A percentile compares a stretch with the other conserved stretches of the same genome.
phyloP scores from a whole-genome alignment of 2,113 vertebrate species.

The Beaufortia kweichowensis region DNA sequence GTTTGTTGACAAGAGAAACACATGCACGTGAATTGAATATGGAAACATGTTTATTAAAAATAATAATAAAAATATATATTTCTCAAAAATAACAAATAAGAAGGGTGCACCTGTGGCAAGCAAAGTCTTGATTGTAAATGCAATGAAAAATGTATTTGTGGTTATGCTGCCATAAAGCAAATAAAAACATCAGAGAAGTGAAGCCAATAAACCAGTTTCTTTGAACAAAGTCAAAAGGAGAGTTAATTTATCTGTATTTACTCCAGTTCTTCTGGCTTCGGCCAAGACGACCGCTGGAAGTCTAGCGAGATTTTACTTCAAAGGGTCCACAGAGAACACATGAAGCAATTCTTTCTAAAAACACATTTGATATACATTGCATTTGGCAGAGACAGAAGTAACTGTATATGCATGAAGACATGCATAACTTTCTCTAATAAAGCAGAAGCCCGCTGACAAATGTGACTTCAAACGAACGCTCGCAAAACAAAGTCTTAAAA shows the following conservation, averaged over 20 bases:
- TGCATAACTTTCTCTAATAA: background rate
- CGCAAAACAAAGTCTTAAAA: background rate
- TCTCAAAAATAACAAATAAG: background rate
- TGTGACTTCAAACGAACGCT: conserved; percentile 20
- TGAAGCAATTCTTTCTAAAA: conserved; percentile 8
- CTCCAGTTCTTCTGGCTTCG: background rate
- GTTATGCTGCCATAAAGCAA: background rate
- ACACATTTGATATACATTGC: conserved; percentile 19
- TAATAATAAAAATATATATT: background rate
- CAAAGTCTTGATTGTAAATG: conserved; percentile 8
- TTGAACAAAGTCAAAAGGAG: background rate
- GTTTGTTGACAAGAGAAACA: conserved; percentile 4
- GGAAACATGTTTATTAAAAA: conserved; percentile 26
- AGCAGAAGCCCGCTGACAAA: conserved; percentile 2
- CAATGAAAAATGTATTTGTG: background rate
- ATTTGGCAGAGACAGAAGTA: conserved; percentile 3
- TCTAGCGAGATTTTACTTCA: conserved; percentile 35
- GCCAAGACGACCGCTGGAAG: conserved; percentile 16
- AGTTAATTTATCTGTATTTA: conserved; percentile 14
- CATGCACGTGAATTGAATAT: background rate
- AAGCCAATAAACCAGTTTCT: conserved; percentile 7
- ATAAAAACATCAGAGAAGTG: background rate
- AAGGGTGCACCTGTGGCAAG: background rate
- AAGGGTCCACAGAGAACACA: conserved; percentile 15
- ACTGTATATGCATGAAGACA: conserved; percentile 8